A percentile compares a stretch with the other conserved stretches of the same genome.
Evolutionary conservation across 2,888 invertebrate genomes (phyloP).

Genomic region (Microplitis deprimator): DNA sequence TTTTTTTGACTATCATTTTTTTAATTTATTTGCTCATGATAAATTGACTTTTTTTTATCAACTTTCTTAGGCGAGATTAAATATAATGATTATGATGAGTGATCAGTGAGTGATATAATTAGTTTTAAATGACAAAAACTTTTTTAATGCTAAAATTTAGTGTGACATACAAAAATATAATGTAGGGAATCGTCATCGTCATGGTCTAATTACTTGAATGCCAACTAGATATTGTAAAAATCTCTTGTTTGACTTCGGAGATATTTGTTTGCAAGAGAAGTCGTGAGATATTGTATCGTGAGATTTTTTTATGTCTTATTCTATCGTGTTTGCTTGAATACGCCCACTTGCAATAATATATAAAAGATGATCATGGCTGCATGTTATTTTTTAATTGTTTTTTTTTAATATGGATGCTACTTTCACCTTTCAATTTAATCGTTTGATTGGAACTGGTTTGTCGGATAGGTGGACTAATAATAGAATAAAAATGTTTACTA

Average conservation of each 20-base stretch:
- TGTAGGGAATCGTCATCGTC: slow-evolving; percentile 50
- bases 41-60: too few species aligned
- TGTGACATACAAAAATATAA: slow-evolving; percentile 36
- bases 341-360: not conserved
- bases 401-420: slow-evolving; percentile 45
- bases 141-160: slow-evolving; percentile 21
- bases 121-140: not conserved
- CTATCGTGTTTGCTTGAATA: not conserved
- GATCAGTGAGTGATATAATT: not conserved
- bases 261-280: slow-evolving; percentile 7
- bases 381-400: not conserved
- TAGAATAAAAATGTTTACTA: not conserved
- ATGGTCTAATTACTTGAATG: slow-evolving; percentile 60
- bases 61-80: too few species aligned
- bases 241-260: slow-evolving; percentile 7
- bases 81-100: too few species aligned
- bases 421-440: slow-evolving; percentile 62
- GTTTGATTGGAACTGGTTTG: slow-evolving; percentile 49
- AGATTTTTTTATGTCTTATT: not conserved
- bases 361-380: not conserved
- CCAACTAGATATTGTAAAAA: slow-evolving; percentile 29
- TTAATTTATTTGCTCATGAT: too few species aligned
- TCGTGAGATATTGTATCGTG: not conserved
- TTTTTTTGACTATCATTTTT: slow-evolving; percentile 22
- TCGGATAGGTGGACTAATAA: slow-evolving; percentile 14